Conservation (phyloP, 2,113 vertebrate genomes). For the Barnardius zonarius region DNA sequence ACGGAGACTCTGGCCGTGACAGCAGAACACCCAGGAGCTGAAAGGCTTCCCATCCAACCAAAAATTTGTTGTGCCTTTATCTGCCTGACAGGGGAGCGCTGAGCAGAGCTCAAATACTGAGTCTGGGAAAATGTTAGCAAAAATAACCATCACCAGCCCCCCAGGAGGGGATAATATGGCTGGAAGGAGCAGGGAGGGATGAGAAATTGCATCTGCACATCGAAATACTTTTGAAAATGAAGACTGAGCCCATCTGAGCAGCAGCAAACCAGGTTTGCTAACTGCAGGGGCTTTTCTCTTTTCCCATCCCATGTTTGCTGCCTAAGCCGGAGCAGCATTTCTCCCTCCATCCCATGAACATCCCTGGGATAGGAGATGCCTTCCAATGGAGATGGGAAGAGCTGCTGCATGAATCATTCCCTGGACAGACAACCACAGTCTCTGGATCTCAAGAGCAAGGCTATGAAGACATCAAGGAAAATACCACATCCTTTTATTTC, state of each 20-base stretch:
- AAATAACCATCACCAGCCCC: not conserved
- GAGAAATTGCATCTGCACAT: not conserved
- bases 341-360: not conserved
- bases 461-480: conserved; percentile 22
- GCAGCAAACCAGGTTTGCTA: not conserved
- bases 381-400: not conserved
- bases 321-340: not conserved
- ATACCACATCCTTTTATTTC: conserved; percentile 4
- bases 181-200: not conserved
- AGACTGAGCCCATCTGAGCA: not conserved
- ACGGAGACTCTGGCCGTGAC: not conserved
- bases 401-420: not conserved
- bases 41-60: not conserved
- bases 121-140: not conserved
- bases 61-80: not conserved
- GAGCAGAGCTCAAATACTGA: fast-evolving
- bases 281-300: not conserved
- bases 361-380: not conserved
- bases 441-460: not conserved
- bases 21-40: not conserved
- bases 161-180: not conserved
- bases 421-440: not conserved
- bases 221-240: not conserved
- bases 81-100: not conserved
- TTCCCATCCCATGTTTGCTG: not conserved